These are phyloP conservation scores for Dendrocopos noguchii DNA, from an alignment of 2,113 vertebrate species.

Conservation along the genomic window DNA sequence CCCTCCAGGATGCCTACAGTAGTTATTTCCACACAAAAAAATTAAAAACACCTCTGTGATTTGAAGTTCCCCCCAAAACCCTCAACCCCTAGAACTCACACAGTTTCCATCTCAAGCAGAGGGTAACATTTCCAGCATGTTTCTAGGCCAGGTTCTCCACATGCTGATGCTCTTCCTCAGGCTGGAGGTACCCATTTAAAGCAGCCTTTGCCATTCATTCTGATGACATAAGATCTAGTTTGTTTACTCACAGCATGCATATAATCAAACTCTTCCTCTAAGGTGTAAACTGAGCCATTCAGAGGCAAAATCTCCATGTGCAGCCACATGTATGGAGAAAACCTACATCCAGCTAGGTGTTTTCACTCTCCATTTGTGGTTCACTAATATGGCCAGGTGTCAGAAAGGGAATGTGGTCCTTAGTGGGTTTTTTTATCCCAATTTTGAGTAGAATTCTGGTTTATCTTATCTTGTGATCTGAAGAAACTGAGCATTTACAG, in stretches of 20 bases:
- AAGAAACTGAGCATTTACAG: not conserved
- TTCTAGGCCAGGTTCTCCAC: rapidly evolving
- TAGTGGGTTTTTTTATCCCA: too few species aligned
- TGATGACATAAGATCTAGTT: not conserved
- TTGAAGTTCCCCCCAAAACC: not conserved
- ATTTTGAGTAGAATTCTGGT: not conserved
- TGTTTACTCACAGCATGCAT: not conserved
- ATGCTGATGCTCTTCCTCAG: not conserved
- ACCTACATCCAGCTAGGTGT: not conserved
- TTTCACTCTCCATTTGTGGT: not conserved
- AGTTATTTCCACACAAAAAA: rapidly evolving
- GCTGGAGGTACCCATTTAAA: not conserved
- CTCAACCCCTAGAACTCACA: rapidly evolving
- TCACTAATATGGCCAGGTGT: not conserved
- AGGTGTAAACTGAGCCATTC: not conserved
- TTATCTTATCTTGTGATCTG: not conserved
- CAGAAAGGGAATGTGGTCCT: not conserved
- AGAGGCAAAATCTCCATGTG: not conserved
- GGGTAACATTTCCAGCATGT: not conserved
- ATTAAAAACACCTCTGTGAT: too few species aligned
- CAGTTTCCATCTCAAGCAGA: not conserved
- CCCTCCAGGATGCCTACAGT: rapidly evolving
- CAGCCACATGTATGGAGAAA: not conserved
- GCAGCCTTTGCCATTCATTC: not conserved
- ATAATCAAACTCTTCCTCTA: not conserved